These are phyloP conservation scores for chimpanzee (Pan troglodytes) DNA, from an alignment of 2,113 vertebrate species.

Conservation along the genomic window DNA sequence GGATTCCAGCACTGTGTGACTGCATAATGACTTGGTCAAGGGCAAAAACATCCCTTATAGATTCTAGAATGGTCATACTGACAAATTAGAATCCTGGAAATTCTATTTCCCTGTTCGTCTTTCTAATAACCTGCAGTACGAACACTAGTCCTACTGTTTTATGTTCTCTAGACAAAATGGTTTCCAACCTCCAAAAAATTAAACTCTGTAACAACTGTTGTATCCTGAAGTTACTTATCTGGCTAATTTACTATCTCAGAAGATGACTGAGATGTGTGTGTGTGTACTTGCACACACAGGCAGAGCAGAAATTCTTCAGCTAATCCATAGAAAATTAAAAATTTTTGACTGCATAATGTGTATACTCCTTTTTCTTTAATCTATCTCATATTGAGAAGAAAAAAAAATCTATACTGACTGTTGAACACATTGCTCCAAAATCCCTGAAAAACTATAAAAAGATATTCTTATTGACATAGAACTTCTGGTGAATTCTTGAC, in stretches of 20 bases:
- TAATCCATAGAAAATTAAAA: neutral
- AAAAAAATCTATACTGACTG: neutral
- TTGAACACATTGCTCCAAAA: neutral
- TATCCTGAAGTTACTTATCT: neutral
- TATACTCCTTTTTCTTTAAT: fast-evolving
- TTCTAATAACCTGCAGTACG: neutral
- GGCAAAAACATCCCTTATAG: neutral
- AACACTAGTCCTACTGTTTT: neutral
- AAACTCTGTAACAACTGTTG: neutral
- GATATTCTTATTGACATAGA: neutral
- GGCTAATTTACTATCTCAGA: neutral
- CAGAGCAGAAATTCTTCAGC: neutral
- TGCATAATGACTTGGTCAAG: neutral
- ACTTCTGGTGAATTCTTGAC: neutral
- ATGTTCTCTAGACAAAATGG: neutral
- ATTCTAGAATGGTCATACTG: neutral
- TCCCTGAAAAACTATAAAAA: neutral
- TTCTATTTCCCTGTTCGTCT: neutral
- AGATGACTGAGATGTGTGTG: neutral
- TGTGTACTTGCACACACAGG: neutral
- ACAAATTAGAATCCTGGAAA: neutral
- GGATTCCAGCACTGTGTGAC: neutral
- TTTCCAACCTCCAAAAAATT: neutral
- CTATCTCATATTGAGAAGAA: neutral
- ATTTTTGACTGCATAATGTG: neutral